These are phyloP conservation scores for Linyphia triangularis DNA, from an alignment of 2,888 invertebrate species.

Conservation along the genomic window DNA sequence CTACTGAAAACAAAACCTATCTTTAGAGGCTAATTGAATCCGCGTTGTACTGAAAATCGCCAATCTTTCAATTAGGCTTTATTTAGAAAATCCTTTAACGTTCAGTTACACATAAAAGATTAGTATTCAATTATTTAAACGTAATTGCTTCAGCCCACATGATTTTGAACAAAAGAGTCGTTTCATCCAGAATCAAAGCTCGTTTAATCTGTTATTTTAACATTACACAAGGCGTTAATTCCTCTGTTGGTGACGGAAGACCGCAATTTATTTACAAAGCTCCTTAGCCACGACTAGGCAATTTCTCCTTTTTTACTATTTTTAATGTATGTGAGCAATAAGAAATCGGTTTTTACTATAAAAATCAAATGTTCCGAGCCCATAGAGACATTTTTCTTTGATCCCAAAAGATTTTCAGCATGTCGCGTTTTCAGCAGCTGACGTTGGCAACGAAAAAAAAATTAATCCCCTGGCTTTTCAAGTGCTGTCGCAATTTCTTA, in stretches of 20 bases:
- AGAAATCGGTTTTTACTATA: conserved; percentile 7
- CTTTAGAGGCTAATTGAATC: no score
- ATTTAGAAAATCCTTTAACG: not conserved
- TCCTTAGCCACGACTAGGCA: not conserved
- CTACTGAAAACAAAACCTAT: no score
- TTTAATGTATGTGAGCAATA: conserved; percentile 25
- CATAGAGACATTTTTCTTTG: not conserved
- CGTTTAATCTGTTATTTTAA: conserved; percentile 50
- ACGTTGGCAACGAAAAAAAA: conserved; percentile 34
- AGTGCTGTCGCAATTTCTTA: conserved; percentile 47
- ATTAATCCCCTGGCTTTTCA: conserved; percentile 51
- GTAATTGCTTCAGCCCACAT: conserved; percentile 26
- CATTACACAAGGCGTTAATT: conserved; percentile 30
- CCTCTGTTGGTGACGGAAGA: not conserved
- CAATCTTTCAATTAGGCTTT: conserved; percentile 40
- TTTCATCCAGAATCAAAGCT: conserved; percentile 18
- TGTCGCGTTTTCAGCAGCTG: conserved; percentile 22
- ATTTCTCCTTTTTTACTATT: conserved; percentile 16
- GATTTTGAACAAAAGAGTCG: not conserved
- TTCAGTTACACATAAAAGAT: conserved; percentile 14
- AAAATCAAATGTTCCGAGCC: conserved; percentile 24
- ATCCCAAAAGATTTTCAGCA: conserved; percentile 21
- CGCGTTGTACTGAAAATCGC: no score
- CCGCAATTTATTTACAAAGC: conserved; percentile 29
- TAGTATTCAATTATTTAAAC: conserved; percentile 49